A percentile compares a stretch with the other conserved stretches of the same genome.
Conservation (phyloP, 2,797 vertebrate species). For the Amniataba percoides region DNA sequence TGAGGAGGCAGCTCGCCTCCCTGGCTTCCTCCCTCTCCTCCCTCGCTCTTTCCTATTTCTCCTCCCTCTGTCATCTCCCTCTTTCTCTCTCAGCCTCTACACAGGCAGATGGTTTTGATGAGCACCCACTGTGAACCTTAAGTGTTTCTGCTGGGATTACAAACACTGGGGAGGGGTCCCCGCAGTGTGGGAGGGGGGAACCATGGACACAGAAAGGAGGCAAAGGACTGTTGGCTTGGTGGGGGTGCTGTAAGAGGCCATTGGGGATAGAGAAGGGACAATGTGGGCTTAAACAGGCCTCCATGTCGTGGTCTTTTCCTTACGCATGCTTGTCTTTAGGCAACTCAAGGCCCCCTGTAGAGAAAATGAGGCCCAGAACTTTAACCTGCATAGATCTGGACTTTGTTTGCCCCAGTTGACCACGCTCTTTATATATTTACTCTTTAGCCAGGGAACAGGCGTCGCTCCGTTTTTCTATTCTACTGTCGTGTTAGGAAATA, state of each 20-base stretch:
- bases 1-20: constrained; percentile 65
- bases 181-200: constrained; percentile 76
- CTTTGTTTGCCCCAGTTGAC: constrained; percentile 58
- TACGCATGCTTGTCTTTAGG: constrained; percentile 82
- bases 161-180: constrained; percentile 91
- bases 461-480: constrained; percentile 22
- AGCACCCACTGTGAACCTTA: constrained; percentile 99
- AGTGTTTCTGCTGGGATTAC: constrained; percentile 99
- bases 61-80: constrained; percentile 66
- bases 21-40: constrained; percentile 72
- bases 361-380: constrained; percentile 81
- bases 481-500: constrained; percentile 33
- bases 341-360: constrained; percentile 78
- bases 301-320: constrained; percentile 78
- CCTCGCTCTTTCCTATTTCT: constrained; percentile 47
- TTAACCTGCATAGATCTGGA: constrained; percentile 76
- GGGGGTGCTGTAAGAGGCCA: constrained; percentile 80
- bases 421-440: constrained; percentile 62
- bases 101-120: constrained; percentile 99
- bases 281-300: constrained; percentile 86
- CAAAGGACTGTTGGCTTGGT: constrained; percentile 78
- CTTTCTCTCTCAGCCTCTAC: constrained; percentile 91
- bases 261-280: constrained; percentile 79
- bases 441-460: constrained; percentile 35
- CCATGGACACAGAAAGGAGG: constrained; percentile 78